Evolutionary conservation across 2,888 invertebrate species (phyloP), one percentile per base, ranked within the genome.

Genomic region (Andrena hattorfiana): DNA sequence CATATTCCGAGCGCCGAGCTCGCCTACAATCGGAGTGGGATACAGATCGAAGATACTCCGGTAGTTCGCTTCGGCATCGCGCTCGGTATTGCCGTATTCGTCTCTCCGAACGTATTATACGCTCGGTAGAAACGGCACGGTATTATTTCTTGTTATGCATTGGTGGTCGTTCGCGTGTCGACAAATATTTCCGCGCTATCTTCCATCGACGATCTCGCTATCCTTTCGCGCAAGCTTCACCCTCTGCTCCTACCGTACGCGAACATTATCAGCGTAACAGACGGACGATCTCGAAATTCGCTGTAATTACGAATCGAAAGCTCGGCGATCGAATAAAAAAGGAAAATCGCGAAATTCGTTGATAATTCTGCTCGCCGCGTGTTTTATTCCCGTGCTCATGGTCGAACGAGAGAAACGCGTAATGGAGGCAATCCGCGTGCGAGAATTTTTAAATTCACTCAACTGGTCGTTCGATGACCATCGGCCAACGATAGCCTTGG

Each of bases 21-120:
- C 56, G 48, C 35, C 62, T 62, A 66, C 80, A 79, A 87, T 84
- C 81, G 64, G 30, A 4, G 4, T 10, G 48, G 48, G 68, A 77
- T 70, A 82, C 66, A 63, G 48, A 75, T 84, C 71, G 71, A 28
- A 86, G 85, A 77, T 74, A 56, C 49, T n/a, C 30, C 56, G 64
- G 75, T 75, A 59, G 67, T 54, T 59, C 59, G 32, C 35, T 67
- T 23, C 23, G 28, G 32, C 42, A 23, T 48, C 48, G 66, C 56
- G 16, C 20, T 63, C 56, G 56, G 48, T 64, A 71, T 77, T 42
- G 20, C 56, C 16, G 26, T 3, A 28, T 32, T 10, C 68, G 32
- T 60, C 56, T 69, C 54, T 75, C 35, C 60, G 20, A 74, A 70
- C 54, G 66, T 62, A 70, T 81, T 67, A 81, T 54, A 74, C 48